phyloP scores from a whole-genome alignment of 1,140 invertebrate genomes.

The Drosophila seguyi region DNA sequence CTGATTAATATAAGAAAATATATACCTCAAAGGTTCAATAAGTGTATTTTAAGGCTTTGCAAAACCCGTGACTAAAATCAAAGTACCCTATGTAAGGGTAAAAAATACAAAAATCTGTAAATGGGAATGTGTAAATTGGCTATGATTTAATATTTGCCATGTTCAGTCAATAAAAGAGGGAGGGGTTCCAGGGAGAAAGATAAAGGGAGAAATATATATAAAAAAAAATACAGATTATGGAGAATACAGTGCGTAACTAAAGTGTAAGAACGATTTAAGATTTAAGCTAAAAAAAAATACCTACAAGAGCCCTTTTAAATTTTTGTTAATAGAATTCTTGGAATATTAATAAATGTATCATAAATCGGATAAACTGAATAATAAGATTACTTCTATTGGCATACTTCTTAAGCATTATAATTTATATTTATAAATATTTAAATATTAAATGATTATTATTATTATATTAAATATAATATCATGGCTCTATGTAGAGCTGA shows the following conservation, averaged over 20 bases:
- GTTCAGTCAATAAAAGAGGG: constrained; percentile 22
- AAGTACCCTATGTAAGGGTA: background rate
- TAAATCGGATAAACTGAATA: no score
- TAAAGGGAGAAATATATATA: constrained; percentile 4
- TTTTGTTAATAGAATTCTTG: background rate
- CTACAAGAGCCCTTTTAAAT: background rate
- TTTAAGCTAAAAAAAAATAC: background rate
- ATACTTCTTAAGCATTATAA: no score
- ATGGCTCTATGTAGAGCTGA: no score
- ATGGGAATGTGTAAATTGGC: constrained; percentile 71
- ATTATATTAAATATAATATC: no score
- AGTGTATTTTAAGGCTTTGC: no score
- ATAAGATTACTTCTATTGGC: no score
- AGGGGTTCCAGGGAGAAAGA: constrained; percentile 6
- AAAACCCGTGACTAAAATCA: background rate
- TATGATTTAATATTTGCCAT: constrained; percentile 77
- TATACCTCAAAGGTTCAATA: no score
- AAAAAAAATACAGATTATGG: background rate
- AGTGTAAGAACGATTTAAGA: background rate
- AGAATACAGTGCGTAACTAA: background rate
- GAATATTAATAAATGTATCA: background rate
- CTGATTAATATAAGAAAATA: background rate
- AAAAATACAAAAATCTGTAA: constrained; percentile 28
- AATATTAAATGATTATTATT: no score
- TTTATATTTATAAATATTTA: no score